phyloP scores from a whole-genome alignment of 2,888 invertebrate species.

The Nesidiocoris tenuis region DNA sequence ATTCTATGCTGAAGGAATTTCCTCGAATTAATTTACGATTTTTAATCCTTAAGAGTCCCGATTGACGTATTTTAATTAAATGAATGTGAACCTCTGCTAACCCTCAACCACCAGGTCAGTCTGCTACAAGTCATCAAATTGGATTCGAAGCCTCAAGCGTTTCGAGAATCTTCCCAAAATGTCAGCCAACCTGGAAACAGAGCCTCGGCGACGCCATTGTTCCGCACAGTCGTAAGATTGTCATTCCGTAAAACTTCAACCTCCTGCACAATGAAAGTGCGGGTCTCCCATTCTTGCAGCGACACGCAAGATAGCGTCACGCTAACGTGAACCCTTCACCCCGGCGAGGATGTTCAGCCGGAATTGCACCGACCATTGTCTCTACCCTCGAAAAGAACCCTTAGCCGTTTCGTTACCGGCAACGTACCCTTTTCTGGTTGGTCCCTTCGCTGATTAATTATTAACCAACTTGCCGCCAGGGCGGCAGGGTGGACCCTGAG shows the following conservation, averaged over 20 bases:
- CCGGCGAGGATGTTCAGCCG: neutral
- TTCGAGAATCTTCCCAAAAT: too few species aligned
- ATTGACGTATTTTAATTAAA: too few species aligned
- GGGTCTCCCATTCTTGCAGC: neutral
- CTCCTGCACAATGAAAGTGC: neutral
- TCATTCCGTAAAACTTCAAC: neutral
- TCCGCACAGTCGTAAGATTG: too few species aligned
- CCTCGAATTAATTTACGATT: too few species aligned
- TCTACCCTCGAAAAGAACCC: neutral
- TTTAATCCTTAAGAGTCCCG: too few species aligned
- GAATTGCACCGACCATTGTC: conserved; percentile 1
- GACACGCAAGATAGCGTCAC: neutral
- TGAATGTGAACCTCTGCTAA: too few species aligned
- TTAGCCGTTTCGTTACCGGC: neutral
- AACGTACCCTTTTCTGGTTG: neutral
- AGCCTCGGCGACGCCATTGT: too few species aligned
- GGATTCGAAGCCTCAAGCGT: too few species aligned
- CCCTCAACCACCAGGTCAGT: too few species aligned
- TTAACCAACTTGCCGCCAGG: conserved; percentile 21
- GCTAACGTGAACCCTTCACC: neutral
- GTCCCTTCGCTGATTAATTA: conserved; percentile 32
- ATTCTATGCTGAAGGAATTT: too few species aligned
- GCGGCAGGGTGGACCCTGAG: neutral
- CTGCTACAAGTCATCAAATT: too few species aligned
- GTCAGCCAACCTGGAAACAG: too few species aligned